Evolutionary conservation across 2,113 vertebrate genomes (phyloP).

Genomic region (Halcyon senegalensis): DNA sequence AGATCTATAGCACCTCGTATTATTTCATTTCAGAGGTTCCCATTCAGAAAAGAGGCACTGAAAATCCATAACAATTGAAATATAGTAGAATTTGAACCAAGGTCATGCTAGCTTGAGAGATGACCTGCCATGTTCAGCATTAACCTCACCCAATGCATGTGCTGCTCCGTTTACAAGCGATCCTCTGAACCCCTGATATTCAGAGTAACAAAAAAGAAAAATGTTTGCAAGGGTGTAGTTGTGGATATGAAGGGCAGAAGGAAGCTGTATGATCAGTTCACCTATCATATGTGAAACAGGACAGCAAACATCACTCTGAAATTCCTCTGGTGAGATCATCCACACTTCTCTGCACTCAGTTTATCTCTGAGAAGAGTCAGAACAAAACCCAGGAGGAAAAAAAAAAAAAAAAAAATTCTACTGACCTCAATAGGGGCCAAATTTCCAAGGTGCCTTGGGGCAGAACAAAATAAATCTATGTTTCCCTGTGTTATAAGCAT

Average conservation of each 20-base stretch:
- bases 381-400: not conserved
- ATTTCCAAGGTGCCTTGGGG: not conserved
- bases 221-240: not conserved
- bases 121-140: not conserved
- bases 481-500: not conserved
- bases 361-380: not conserved
- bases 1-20: constrained; percentile 47
- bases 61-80: constrained; percentile 59
- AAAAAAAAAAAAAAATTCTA: not conserved
- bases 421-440: not conserved
- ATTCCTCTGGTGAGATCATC: not conserved
- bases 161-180: not conserved
- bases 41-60: constrained; percentile 54
- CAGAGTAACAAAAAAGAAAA: not conserved
- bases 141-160: not conserved
- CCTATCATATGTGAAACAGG: not conserved
- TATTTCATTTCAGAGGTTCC: constrained; percentile 43
- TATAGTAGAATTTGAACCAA: constrained; percentile 47
- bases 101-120: not conserved
- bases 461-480: not conserved
- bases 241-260: not conserved
- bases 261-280: not conserved
- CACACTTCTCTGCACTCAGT: not conserved
- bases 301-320: not conserved
- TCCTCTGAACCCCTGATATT: not conserved